A percentile compares a stretch with the other conserved stretches of the same genome.
phyloP scores from a whole-genome alignment of 1,140 invertebrate species.

The Caerostris extrusa region DNA sequence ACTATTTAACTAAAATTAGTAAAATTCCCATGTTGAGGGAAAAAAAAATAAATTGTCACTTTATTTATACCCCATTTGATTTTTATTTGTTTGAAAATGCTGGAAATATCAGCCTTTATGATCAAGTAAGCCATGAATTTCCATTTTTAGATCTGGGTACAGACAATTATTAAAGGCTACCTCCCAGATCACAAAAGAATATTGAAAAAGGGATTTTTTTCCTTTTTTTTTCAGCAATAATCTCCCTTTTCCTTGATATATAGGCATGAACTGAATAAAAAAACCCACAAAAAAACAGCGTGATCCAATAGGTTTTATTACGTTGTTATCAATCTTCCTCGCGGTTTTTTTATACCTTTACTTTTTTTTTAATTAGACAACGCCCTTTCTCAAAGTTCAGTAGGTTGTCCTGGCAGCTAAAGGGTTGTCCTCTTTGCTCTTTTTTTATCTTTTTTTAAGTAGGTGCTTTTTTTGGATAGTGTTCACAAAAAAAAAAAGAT shows the following conservation, averaged over 20 bases:
- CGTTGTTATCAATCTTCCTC: slow-evolving; percentile 21
- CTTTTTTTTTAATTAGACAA: neutral
- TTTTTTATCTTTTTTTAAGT: neutral
- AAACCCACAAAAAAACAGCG: neutral
- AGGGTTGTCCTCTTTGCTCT: neutral
- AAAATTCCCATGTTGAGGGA: too few relatives aligned
- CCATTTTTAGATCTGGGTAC: too few relatives aligned
- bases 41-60: too few relatives aligned
- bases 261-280: neutral
- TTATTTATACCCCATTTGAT: too few relatives aligned
- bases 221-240: neutral
- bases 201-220: neutral
- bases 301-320: neutral
- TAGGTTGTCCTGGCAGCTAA: neutral
- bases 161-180: too few relatives aligned
- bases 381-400: slow-evolving; percentile 5
- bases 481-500: neutral
- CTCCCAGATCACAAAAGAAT: neutral
- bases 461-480: neutral
- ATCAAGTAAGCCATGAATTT: too few relatives aligned
- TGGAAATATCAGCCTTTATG: too few relatives aligned
- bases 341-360: neutral
- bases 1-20: too few relatives aligned
- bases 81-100: too few relatives aligned
- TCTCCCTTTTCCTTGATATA: neutral